phyloP scores from a whole-genome alignment of 2,113 vertebrate species.

The Misgurnus mizolepis region DNA sequence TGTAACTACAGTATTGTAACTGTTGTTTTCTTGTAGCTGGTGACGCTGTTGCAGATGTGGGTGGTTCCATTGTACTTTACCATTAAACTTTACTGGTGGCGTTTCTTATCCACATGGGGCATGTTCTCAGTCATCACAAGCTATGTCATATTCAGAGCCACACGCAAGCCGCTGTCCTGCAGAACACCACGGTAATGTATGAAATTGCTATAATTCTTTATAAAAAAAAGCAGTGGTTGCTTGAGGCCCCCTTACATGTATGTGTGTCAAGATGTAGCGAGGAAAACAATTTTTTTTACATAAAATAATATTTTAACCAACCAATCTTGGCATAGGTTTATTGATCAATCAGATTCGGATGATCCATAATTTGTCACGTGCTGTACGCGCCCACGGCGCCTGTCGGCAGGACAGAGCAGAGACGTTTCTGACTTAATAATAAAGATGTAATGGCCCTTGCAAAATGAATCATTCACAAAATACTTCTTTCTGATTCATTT shows the following conservation, averaged over 20 bases:
- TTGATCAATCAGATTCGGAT: too few species aligned
- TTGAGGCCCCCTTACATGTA: too few species aligned
- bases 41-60: constrained; percentile 77
- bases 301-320: too few species aligned
- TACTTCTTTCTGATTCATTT: constrained; percentile 31
- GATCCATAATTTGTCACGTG: too few species aligned
- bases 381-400: too few species aligned
- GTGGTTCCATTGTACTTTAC: constrained; percentile 77
- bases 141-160: constrained; percentile 78
- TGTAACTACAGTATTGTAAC: constrained; percentile 6
- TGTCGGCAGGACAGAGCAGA: too few species aligned
- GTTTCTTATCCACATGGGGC: constrained; percentile 73
- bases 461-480: background rate
- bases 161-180: constrained; percentile 68
- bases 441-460: background rate
- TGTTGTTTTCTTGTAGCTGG: constrained; percentile 64
- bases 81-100: constrained; percentile 75
- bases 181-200: constrained; percentile 64
- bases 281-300: too few species aligned
- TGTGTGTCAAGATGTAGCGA: too few species aligned
- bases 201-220: background rate
- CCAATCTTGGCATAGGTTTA: too few species aligned
- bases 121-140: constrained; percentile 73
- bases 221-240: too few species aligned
- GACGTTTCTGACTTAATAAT: background rate